These are phyloP conservation scores for Mythimna pallens DNA, from an alignment of 2,888 invertebrate genomes.

Conservation along the genomic window DNA sequence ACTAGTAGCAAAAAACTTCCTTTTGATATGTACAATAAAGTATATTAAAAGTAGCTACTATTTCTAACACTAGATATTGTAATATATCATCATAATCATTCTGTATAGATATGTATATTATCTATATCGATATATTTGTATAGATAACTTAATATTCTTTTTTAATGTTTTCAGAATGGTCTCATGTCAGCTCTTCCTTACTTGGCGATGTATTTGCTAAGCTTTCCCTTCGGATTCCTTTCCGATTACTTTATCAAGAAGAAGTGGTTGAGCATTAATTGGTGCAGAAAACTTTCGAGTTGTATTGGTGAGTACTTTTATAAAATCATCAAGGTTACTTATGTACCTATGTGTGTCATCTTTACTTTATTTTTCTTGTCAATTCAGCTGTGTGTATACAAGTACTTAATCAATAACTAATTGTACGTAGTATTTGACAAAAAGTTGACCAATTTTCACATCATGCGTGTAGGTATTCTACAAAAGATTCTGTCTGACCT, in stretches of 20 bases:
- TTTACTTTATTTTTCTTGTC: no score
- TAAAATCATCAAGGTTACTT: not conserved
- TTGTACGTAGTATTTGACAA: not conserved
- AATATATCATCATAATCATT: not conserved
- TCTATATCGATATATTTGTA: no score
- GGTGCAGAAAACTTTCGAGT: conserved; percentile 84
- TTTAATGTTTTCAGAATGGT: conserved; percentile 89
- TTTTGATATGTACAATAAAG: no score
- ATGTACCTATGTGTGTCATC: no score
- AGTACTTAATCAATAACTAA: no score
- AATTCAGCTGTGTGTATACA: no score
- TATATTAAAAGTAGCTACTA: not conserved
- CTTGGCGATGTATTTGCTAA: conserved; percentile 92
- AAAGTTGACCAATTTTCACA: not conserved
- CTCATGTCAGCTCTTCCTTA: conserved; percentile 94
- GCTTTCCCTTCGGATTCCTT: conserved; percentile 81
- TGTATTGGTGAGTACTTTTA: conserved; percentile 74
- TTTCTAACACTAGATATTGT: not conserved
- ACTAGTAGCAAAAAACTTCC: no score
- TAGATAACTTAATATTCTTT: not conserved
- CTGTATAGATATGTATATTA: not conserved
- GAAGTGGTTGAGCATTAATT: conserved; percentile 86
- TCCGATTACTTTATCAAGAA: conserved; percentile 91
- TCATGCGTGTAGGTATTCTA: not conserved
- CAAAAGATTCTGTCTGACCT: not conserved